phyloP scores from a whole-genome alignment of 1,140 invertebrate species.

The Micrasema minimum region DNA sequence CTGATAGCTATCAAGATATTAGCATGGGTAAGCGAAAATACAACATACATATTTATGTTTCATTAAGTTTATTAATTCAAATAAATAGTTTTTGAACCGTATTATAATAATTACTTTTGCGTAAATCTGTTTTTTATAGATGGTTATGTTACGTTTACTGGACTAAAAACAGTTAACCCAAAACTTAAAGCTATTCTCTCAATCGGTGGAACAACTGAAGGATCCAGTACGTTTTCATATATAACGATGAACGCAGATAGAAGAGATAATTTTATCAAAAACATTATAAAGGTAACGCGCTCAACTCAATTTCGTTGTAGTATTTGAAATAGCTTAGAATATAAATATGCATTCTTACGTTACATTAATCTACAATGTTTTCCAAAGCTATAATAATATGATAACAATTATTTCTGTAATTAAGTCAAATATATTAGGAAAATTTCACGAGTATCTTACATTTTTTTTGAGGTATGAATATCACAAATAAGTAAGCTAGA shows the following conservation, averaged over 20 bases:
- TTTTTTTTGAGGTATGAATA: too few species aligned
- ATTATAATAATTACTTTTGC: background rate
- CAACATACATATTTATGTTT: background rate
- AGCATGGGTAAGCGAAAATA: background rate
- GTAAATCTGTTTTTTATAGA: conserved; percentile 66
- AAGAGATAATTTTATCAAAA: conserved; percentile 85
- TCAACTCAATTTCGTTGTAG: too few species aligned
- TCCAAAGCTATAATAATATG: too few species aligned
- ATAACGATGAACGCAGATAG: conserved; percentile 82
- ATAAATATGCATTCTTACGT: too few species aligned
- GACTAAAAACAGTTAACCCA: conserved; percentile 93
- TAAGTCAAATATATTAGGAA: too few species aligned
- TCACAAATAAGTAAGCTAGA: too few species aligned
- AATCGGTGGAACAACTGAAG: conserved; percentile 97
- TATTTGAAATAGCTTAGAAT: too few species aligned
- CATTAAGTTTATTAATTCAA: background rate
- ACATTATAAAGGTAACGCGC: conserved; percentile 75
- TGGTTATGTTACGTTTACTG: conserved; percentile 93
- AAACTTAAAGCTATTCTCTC: conserved; percentile 91
- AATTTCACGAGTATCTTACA: too few species aligned
- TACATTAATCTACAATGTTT: too few species aligned
- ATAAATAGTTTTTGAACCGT: background rate
- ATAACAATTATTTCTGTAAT: too few species aligned
- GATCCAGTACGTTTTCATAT: conserved; percentile 87
- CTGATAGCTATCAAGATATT: background rate